Evolutionary conservation across 2,797 vertebrate genomes (phyloP).

Genomic region (Ciconia nigra): DNA sequence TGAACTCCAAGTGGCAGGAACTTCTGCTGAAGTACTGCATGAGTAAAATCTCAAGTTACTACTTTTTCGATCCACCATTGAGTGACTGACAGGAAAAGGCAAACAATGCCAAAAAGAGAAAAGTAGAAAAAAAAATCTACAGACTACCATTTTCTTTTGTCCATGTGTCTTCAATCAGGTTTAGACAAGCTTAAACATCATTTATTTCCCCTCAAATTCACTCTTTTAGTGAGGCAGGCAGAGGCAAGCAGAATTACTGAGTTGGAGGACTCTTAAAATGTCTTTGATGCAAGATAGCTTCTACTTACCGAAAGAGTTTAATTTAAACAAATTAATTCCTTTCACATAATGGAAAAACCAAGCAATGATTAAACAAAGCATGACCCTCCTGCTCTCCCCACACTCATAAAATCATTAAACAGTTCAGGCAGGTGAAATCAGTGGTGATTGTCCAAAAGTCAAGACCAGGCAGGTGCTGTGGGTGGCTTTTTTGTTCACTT

Average conservation of each 20-base stretch:
- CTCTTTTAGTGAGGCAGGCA: background rate
- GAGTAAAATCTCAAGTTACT: slow-evolving; percentile 27
- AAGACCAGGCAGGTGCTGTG: background rate
- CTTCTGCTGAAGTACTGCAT: background rate
- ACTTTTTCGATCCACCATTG: background rate
- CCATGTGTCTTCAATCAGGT: background rate
- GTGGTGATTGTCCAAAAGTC: background rate
- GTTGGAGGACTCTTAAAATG: background rate
- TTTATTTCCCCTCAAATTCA: background rate
- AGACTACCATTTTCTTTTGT: slow-evolving; percentile 6
- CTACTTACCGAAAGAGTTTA: background rate
- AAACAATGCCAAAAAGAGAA: background rate
- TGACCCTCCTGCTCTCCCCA: background rate
- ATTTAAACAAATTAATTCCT: background rate
- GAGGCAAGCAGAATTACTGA: background rate
- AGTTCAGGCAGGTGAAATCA: background rate
- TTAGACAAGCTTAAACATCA: background rate
- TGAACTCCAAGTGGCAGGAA: background rate
- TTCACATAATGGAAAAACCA: background rate
- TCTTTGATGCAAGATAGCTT: background rate
- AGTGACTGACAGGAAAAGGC: background rate
- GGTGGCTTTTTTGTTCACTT: background rate
- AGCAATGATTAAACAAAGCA: background rate
- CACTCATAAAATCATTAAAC: background rate
- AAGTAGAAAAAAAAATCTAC: background rate